Conservation (phyloP, 2,113 vertebrate genomes). For the Myiagra hebetior region DNA sequence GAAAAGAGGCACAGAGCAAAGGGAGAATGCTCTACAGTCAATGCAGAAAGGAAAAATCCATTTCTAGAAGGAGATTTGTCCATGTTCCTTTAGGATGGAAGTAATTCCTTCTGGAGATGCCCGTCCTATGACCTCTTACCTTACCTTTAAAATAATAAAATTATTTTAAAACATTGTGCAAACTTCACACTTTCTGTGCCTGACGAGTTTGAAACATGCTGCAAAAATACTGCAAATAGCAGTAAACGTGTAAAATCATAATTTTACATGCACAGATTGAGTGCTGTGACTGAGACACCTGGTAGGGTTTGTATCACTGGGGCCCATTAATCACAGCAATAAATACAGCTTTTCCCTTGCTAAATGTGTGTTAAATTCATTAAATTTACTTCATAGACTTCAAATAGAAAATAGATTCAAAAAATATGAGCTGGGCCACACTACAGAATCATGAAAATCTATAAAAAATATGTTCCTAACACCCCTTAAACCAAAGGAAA, state of each 20-base stretch:
- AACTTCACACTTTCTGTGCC: neutral
- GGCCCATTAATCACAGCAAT: neutral
- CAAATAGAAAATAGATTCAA: neutral
- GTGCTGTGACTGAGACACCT: neutral
- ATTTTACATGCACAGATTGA: neutral
- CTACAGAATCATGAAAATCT: neutral
- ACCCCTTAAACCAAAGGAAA: neutral
- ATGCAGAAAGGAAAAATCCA: neutral
- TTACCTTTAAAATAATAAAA: neutral
- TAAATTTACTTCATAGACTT: neutral
- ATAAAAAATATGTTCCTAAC: neutral
- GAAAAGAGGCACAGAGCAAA: neutral
- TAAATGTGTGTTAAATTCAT: neutral
- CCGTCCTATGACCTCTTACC: neutral
- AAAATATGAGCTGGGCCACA: accelerated
- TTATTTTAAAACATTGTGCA: neutral
- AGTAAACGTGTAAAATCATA: neutral
- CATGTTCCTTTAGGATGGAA: neutral
- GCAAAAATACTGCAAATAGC: neutral
- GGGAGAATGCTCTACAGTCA: neutral
- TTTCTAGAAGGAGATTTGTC: neutral
- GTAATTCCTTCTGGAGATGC: neutral
- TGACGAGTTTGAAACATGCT: neutral
- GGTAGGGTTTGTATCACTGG: neutral
- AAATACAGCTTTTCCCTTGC: neutral